Percentiles rank a stretch among this genome's conserved stretches.
Conservation (phyloP, 2,888 invertebrate species). For the Tetheella fluctuosa region DNA sequence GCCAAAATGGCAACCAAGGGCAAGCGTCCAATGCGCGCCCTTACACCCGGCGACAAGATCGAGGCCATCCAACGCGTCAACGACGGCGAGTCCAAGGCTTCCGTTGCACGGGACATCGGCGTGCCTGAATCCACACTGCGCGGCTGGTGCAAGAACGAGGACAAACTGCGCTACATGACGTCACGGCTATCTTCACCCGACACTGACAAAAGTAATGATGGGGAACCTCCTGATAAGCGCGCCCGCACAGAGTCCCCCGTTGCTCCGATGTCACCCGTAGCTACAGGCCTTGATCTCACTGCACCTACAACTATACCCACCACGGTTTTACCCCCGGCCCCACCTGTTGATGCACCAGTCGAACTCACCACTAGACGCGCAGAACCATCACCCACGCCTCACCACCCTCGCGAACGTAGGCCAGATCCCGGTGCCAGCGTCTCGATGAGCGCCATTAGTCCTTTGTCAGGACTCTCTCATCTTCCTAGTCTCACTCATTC, state of each 20-base stretch:
- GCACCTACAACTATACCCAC: constrained; percentile 41
- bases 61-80: constrained; percentile 92
- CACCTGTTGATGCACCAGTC: constrained; percentile 59
- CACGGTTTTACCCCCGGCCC: constrained; percentile 50
- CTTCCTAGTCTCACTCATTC: constrained; percentile 83
- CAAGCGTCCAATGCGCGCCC: constrained; percentile 90
- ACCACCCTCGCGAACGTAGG: constrained; percentile 65
- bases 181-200: constrained; percentile 89
- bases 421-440: constrained; percentile 78
- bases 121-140: constrained; percentile 94
- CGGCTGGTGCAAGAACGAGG: constrained; percentile 95
- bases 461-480: constrained; percentile 84
- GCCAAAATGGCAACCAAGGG: constrained; percentile 87
- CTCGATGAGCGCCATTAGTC: constrained; percentile 86
- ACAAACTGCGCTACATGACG: constrained; percentile 87
- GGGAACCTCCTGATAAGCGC: constrained; percentile 74
- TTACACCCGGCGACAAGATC: constrained; percentile 91
- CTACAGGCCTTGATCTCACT: constrained; percentile 73
- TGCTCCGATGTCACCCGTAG: constrained; percentile 57
- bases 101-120: constrained; percentile 93
- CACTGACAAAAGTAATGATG: constrained; percentile 85
- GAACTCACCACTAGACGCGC: constrained; percentile 74
- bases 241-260: constrained; percentile 73
- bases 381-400: constrained; percentile 59
- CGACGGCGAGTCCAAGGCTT: constrained; percentile 93